Evolutionary conservation across 2,797 vertebrate species (phyloP).

Genomic region (Acanthis flammea): DNA sequence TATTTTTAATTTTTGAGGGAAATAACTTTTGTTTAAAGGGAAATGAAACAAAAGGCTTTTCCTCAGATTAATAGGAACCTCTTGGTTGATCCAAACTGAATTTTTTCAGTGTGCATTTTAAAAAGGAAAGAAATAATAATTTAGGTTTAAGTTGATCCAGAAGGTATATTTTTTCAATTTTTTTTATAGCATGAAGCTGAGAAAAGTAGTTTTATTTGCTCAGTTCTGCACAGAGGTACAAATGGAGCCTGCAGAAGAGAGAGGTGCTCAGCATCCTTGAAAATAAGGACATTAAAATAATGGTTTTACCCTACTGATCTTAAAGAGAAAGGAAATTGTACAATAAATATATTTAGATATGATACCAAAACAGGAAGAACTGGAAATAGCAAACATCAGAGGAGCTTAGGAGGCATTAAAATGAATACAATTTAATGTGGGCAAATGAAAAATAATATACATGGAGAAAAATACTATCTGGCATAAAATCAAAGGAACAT

Average conservation of each 20-base stretch:
- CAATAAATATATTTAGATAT: conserved; percentile 49
- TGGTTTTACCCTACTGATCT: conserved; percentile 28
- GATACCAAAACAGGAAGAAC: conserved; percentile 55
- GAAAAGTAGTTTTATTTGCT: not conserved
- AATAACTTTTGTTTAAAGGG: not conserved
- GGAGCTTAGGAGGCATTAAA: conserved; percentile 61
- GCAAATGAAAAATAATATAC: conserved; percentile 65
- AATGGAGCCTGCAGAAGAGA: not conserved
- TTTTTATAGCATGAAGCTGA: not conserved
- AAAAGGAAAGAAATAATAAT: not conserved
- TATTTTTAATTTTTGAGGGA: not conserved
- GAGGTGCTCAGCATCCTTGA: conserved; percentile 33
- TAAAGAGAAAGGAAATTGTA: conserved; percentile 60
- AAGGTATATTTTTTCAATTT: not conserved
- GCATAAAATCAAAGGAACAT: conserved; percentile 57
- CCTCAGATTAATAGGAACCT: not conserved
- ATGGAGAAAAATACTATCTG: conserved; percentile 48
- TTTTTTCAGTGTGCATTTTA: not conserved
- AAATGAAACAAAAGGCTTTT: not conserved
- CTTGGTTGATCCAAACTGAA: not conserved
- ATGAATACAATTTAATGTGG: conserved; percentile 65
- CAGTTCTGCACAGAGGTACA: not conserved
- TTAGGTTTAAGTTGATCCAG: not conserved
- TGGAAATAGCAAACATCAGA: conserved; percentile 53
- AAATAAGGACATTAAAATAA: conserved; percentile 24